Conservation (phyloP, 2,888 invertebrate genomes). For the Mesodorylaimus sp. region DNA sequence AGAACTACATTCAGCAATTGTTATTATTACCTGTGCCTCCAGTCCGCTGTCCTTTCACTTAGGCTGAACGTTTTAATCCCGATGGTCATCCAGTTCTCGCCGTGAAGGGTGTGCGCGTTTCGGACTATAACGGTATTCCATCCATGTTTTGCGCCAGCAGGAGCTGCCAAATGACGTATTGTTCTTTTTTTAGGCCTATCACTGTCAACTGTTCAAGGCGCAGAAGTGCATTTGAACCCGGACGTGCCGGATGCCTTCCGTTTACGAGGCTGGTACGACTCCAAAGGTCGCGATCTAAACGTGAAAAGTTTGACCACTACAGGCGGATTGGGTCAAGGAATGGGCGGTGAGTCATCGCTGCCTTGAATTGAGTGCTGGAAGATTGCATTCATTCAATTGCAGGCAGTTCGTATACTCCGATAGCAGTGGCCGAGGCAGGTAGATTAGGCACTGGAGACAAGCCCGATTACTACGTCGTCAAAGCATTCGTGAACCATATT, state of each 20-base stretch:
- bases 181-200: conserved; percentile 27
- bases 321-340: conserved; percentile 13
- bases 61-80: conserved; percentile 63
- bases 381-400: background rate
- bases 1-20: conserved; percentile 4
- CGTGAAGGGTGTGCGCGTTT: conserved; percentile 60
- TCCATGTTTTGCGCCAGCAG: too few species aligned
- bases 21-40: too few species aligned
- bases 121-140: conserved; percentile 75
- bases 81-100: conserved; percentile 55
- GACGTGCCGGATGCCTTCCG: conserved; percentile 66
- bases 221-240: conserved; percentile 56
- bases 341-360: background rate
- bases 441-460: conserved; percentile 50
- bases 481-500: conserved; percentile 57
- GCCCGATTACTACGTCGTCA: conserved; percentile 58
- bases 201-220: conserved; percentile 28
- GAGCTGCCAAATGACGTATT: too few species aligned
- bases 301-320: conserved; percentile 41
- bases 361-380: background rate
- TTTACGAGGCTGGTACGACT: conserved; percentile 78
- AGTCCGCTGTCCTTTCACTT: too few species aligned
- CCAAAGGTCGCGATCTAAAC: conserved; percentile 44
- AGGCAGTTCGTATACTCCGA: background rate
- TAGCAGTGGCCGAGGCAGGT: conserved; percentile 34